Evolutionary conservation across 2,888 invertebrate species (phyloP).

Genomic region (Dicyrtomina minuta): DNA sequence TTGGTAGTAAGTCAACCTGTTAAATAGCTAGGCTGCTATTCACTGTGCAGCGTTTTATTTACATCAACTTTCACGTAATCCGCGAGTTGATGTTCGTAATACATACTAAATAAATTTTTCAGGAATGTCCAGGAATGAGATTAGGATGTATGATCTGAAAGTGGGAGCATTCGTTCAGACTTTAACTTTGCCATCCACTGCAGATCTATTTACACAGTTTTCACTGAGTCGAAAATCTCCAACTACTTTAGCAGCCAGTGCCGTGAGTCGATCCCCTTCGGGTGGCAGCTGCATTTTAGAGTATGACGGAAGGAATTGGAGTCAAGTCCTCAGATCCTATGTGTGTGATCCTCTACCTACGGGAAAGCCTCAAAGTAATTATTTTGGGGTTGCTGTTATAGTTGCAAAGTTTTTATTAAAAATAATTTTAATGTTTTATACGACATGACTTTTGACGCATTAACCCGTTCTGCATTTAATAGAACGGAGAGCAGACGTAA

Average conservation of each 20-base stretch:
- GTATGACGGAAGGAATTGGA: constrained; percentile 30
- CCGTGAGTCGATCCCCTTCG: neutral
- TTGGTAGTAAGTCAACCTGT: no score
- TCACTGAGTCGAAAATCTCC: constrained; percentile 24
- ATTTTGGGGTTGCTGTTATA: no score
- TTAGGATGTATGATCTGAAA: constrained; percentile 32
- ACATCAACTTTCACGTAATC: no score
- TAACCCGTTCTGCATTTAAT: no score
- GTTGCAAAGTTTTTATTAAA: no score
- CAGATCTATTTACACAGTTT: constrained; percentile 20
- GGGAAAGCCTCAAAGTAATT: constrained; percentile 1
- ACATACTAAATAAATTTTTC: no score
- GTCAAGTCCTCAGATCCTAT: constrained; percentile 22
- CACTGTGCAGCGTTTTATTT: no score
- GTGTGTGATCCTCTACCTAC: neutral
- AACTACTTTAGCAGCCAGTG: constrained; percentile 19
- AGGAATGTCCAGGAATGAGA: constrained; percentile 26
- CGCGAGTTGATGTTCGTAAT: no score
- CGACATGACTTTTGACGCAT: no score
- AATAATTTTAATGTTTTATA: no score
- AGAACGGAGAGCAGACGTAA: constrained; percentile 1
- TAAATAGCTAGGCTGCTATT: no score
- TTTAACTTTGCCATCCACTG: constrained; percentile 11
- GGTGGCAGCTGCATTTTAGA: constrained; percentile 31
- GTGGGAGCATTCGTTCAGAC: constrained; percentile 32